Conservation (phyloP, 2,113 vertebrate genomes). For the Sphyrna mokarran region DNA sequence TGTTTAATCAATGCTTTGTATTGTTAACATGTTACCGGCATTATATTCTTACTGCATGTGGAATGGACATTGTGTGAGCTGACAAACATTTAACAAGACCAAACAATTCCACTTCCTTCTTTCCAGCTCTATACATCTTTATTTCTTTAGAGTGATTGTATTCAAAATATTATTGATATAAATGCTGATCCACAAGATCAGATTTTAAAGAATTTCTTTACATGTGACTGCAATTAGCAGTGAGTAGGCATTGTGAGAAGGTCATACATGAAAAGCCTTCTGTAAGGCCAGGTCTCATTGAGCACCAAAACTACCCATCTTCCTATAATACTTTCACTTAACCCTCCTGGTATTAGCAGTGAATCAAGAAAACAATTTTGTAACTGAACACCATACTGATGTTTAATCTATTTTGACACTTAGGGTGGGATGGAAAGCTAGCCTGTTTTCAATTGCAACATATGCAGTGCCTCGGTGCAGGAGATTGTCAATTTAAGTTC, state of each 20-base stretch:
- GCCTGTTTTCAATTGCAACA: slow-evolving; percentile 32
- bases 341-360: slow-evolving; percentile 10
- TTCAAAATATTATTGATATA: slow-evolving; percentile 20
- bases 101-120: neutral
- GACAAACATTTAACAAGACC: neutral
- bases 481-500: slow-evolving; percentile 22
- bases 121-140: neutral
- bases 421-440: slow-evolving; percentile 14
- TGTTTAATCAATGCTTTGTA: neutral
- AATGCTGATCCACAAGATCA: neutral
- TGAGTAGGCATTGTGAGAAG: slow-evolving; percentile 5
- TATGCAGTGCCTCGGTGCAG: neutral
- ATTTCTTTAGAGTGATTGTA: neutral
- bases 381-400: slow-evolving; percentile 26
- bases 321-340: slow-evolving; percentile 25
- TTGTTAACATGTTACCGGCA: neutral
- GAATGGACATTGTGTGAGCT: neutral
- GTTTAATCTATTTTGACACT: slow-evolving; percentile 37
- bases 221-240: slow-evolving; percentile 21
- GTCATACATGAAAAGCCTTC: slow-evolving; percentile 13
- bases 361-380: slow-evolving; percentile 31
- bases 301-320: slow-evolving; percentile 22
- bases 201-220: slow-evolving; percentile 32
- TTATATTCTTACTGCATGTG: neutral
- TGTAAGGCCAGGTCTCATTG: neutral